Base-by-base conservation (phyloP, 1,140 invertebrate genomes). In the Drosophila leontia region DNA sequence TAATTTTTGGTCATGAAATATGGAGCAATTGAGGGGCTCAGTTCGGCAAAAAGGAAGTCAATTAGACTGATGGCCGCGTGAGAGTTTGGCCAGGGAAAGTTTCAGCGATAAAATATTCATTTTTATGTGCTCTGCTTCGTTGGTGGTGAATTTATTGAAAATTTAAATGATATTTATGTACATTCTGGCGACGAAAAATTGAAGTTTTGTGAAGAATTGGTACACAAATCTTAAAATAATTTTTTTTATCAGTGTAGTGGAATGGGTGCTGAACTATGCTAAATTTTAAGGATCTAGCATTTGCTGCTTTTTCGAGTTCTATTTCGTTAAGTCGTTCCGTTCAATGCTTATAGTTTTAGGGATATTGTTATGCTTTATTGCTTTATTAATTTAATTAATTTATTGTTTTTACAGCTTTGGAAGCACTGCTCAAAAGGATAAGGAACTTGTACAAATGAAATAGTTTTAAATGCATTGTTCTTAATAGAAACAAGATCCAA, bases 1-100 rank as follows among this genome's bases (percentile, higher is more conserved):
- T 78, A 77, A 78, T 78, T 78, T 76, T 78, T 78, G 75, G 75
- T 78, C 64, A 78, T 78, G 75, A 78, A 78, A 78, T 78, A 78
- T 78, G 75, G 74, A 60, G 55, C 74, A 55, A 68, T 74, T 60
- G 44, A 44, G 56, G 63, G 42, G 17, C 37, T 53, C 48, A 50
- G 71, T 15, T 37, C n/a, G 53, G 59, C 51, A 56, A 37, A 53
- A 34, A 61, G 69, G 53, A 74, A 74, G 57, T 75, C 57, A 75
- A 75, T 75, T 75, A 72, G 68, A 74, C 68, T 72, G 67, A 74
- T 75, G 41, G 71, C 34, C 47, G 41, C 17, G 53, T 32, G 48
- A 37, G 39, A 32, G 17, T 41, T 29, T 65, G 23, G 39, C 19
- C 53, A 26, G 44, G 44, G 35, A 41, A 41, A 72, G 37, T 59